phyloP scores from a whole-genome alignment of 2,113 vertebrate species.

The Dunckerocampus dactyliophorus region DNA sequence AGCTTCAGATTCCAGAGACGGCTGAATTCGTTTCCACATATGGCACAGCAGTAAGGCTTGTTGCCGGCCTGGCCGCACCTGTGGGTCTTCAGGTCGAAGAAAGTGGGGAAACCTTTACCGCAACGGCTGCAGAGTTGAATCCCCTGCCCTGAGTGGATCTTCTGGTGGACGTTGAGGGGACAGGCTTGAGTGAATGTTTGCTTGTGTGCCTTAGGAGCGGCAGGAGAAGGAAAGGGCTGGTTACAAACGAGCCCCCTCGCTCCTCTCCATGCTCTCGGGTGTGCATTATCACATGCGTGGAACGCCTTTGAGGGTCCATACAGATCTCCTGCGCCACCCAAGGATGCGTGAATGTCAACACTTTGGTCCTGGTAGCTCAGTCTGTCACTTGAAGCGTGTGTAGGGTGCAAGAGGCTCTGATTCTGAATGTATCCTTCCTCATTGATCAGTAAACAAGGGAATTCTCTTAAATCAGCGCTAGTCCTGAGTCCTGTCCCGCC shows the following conservation, averaged over 20 bases:
- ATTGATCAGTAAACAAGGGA: slow-evolving; percentile 73
- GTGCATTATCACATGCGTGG: slow-evolving; percentile 18
- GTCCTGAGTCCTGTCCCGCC: slow-evolving; percentile 14
- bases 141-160: slow-evolving; percentile 74
- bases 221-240: slow-evolving; percentile 56
- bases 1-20: slow-evolving; percentile 76
- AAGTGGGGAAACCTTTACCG: slow-evolving; percentile 75
- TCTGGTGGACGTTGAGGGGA: slow-evolving; percentile 73
- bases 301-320: slow-evolving; percentile 43
- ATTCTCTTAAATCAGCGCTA: slow-evolving; percentile 41
- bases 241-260: slow-evolving; percentile 45
- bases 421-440: slow-evolving; percentile 74
- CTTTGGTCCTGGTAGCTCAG: slow-evolving; percentile 46
- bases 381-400: slow-evolving; percentile 25
- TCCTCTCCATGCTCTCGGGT: slow-evolving; percentile 34
- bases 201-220: slow-evolving; percentile 60
- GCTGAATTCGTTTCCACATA: slow-evolving; percentile 74
- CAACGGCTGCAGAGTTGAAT: slow-evolving; percentile 79
- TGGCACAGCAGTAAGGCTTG: slow-evolving; percentile 70
- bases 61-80: slow-evolving; percentile 64
- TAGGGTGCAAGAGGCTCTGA: slow-evolving; percentile 40
- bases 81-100: slow-evolving; percentile 74
- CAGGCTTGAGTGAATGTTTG: slow-evolving; percentile 69
- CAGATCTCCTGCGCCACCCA: slow-evolving; percentile 29
- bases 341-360: slow-evolving; percentile 22